Conservation (phyloP, 92 coral and sea anemone species). For the Montipora capitata region DNA sequence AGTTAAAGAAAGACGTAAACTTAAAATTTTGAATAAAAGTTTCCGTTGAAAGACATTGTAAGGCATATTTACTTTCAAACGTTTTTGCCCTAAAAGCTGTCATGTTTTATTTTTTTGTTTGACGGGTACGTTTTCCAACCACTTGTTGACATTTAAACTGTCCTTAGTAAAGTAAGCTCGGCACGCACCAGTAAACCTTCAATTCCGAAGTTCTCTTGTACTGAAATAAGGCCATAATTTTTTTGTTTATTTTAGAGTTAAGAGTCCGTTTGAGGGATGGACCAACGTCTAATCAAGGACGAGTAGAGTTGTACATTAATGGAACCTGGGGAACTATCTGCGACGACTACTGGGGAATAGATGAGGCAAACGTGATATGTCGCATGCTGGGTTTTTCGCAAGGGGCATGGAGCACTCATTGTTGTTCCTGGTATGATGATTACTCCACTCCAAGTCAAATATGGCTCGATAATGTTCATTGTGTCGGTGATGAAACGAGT, state of each 20-base stretch:
- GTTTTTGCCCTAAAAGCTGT: too few relatives aligned
- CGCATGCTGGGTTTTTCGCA: conserved; percentile 69
- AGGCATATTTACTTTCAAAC: too few relatives aligned
- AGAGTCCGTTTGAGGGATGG: conserved; percentile 61
- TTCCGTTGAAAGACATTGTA: too few relatives aligned
- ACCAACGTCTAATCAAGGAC: conserved; percentile 53
- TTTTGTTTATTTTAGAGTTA: neutral
- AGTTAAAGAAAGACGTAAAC: neutral
- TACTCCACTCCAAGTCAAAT: conserved; percentile 10
- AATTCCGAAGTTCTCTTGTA: too few relatives aligned
- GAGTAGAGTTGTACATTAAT: conserved; percentile 58
- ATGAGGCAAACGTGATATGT: conserved; percentile 75
- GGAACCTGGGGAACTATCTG: conserved; percentile 78
- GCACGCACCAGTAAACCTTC: too few relatives aligned
- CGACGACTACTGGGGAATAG: conserved; percentile 70
- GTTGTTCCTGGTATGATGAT: conserved; percentile 32
- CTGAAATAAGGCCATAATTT: too few relatives aligned
- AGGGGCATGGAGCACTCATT: conserved; percentile 57
- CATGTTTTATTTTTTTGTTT: too few relatives aligned
- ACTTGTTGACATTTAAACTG: too few relatives aligned
- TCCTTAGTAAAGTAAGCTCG: too few relatives aligned
- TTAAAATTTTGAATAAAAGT: too few relatives aligned
- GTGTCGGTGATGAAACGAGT: conserved; percentile 38
- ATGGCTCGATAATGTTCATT: conserved; percentile 43
- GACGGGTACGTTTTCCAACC: too few relatives aligned